Evolutionary conservation across 2,797 vertebrate genomes (phyloP), one percentile per base, ranked within the genome.

Genomic region (Sparus aurata): DNA sequence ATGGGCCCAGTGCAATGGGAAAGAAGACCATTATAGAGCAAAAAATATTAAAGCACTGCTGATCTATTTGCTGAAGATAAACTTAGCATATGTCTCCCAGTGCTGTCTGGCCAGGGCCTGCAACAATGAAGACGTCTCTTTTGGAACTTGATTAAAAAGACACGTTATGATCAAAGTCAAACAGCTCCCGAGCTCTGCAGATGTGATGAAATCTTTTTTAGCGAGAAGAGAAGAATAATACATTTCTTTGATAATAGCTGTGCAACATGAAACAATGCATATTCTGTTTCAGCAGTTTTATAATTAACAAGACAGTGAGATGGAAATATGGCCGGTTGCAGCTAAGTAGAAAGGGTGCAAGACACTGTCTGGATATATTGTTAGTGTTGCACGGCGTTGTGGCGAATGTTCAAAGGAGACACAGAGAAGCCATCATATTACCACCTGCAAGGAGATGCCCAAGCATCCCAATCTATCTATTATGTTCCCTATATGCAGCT

Each of bases 51-150:
- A 94, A 94, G 90, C 87, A 64, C 85, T 77, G 85, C 90, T 92
- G 90, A 95, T 94, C 86, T 92, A 94, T 94, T 94, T 94, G 89
- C 88, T 88, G 90, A 91, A 94, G 93, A 94, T 95, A 95, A 95
- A 94, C 93, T 91, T 93, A 93, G 92, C 89, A 92, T 90, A 94
- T 90, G 92, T 95, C 92, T 94, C 89, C 86, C 71, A 91, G 86
- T 91, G 90, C 92, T 85, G 88, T 91, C 90, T 90, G 86, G 85
- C 88, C 85, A 77, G 13, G 76, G 82, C 87, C 87, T 61, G 84
- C 83, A 84, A 93, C 91, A 92, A 93, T 91, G 86, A 91, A 93
- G 90, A 90, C 69, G 88, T 92, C 89, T 88, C 91, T 91, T 92
- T 91, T 90, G 76, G 85, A 91, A 90, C 83, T 92, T 93, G 92